Base-by-base conservation (phyloP, 1,140 invertebrate genomes). In the Planococcus citri region DNA sequence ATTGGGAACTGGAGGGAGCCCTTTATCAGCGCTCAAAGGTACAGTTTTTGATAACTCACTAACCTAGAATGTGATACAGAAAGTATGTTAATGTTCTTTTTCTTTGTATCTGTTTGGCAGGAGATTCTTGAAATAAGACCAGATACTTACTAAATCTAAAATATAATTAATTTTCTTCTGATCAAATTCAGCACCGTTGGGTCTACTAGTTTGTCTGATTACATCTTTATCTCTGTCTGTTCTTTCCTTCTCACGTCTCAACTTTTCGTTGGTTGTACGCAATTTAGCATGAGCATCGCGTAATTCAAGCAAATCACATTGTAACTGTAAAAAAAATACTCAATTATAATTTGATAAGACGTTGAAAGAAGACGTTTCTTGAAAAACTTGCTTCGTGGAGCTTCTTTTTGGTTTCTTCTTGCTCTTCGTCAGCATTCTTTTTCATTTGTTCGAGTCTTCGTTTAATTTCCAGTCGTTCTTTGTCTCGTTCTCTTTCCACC, bases 261-360 rank as follows among this genome's bases (percentile, higher is more conserved):
- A 81, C 76, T 94, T 93, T 73, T 95, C 92, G 76, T 94, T 94
- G 51, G 92, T 91, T n/a, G 91, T 93, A 51, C 92, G 82, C 64
- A 95, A 78, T 78, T 95, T 94, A 6, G 92, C 92, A 77, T 95
- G 92, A 22, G 92, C 92, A 78, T 95, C 92, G 20, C 92, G 81
- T 27, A 95, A 78, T 77, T 95, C 93, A 25, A 94, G 78, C 29
- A 95, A 77, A 80, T 95, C 92, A 75, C 88, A 91, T 78, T 94
- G 92, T 20, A 95, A 77, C 82, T 94, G 83, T 41, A 71, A 72
- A 69, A 29, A 25, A 71, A 69, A 71, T 21, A 38, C 27, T n/a
- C n/a, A n/a, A n/a, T n/a, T n/a, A 37, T 33, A 17, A 38, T 1
- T 38, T 29, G 37, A 22, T 61, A 24, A 64, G 38, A 24, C n/a